Evolutionary conservation across 53 echinoderm and acorn worm genomes (phyloP).

Genomic region (Paracentrotus lividus): DNA sequence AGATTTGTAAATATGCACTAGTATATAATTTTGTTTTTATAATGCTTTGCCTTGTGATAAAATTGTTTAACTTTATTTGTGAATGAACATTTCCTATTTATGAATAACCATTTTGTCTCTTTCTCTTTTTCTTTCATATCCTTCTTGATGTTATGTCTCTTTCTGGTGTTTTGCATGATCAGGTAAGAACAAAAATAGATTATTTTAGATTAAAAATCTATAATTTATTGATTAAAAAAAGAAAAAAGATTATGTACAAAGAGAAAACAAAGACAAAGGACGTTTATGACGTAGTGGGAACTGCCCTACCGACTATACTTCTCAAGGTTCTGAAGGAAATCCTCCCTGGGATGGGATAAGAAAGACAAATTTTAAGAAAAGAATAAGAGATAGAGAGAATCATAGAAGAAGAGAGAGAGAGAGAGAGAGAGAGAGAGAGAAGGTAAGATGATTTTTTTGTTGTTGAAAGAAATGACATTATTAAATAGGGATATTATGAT

Average conservation of each 20-base stretch:
- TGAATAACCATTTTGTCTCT: no score
- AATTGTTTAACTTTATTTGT: no score
- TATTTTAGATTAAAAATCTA: neutral
- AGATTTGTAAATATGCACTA: no score
- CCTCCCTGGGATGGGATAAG: neutral
- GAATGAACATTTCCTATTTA: no score
- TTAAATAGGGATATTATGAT: neutral
- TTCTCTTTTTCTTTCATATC: neutral
- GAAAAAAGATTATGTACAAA: neutral
- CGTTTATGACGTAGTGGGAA: no score
- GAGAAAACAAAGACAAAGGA: no score
- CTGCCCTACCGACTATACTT: no score
- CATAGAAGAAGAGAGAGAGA: neutral
- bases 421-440: neutral
- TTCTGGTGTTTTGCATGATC: neutral
- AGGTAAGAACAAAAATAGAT: slow-evolving; percentile 11
- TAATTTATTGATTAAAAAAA: neutral
- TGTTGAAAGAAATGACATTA: neutral
- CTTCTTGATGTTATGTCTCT: neutral
- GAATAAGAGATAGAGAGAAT: neutral
- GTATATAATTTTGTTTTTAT: no score
- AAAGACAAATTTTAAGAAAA: neutral
- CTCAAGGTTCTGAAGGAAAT: no score
- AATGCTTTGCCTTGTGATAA: no score
- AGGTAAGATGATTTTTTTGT: no score